A percentile compares a stretch with the other conserved stretches of the same genome.
Conservation (phyloP, 2,888 invertebrate species). For the Hermaeophaga mercurialis region DNA sequence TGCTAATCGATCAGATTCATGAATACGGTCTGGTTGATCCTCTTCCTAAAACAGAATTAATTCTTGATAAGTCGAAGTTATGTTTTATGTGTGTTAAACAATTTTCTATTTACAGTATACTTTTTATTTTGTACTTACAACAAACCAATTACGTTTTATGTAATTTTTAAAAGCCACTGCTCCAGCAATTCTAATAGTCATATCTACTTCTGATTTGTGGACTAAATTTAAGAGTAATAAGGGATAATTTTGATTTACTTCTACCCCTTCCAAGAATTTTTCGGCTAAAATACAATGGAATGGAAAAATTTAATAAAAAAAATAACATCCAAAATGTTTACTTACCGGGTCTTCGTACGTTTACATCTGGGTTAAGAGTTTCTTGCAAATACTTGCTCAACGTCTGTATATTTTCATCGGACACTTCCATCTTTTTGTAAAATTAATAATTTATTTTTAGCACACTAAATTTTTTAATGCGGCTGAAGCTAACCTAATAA, state of each 20-base stretch:
- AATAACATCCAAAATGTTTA: too few species aligned
- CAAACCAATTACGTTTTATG: constrained; percentile 93
- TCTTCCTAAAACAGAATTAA: constrained; percentile 60
- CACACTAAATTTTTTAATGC: background rate
- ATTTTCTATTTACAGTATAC: too few species aligned
- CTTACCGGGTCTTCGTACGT: constrained; percentile 83
- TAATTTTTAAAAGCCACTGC: constrained; percentile 97
- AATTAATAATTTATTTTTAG: background rate
- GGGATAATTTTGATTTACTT: constrained; percentile 89
- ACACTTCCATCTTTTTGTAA: constrained; percentile 77
- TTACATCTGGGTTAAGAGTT: constrained; percentile 84
- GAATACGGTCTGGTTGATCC: constrained; percentile 80
- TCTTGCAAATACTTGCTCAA: constrained; percentile 85
- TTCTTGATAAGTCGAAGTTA: too few species aligned
- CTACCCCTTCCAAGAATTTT: constrained; percentile 87
- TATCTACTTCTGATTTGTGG: constrained; percentile 78
- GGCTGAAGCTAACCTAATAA: constrained; percentile 14
- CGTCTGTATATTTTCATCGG: constrained; percentile 81
- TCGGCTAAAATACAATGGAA: constrained; percentile 70
- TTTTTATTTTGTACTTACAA: constrained; percentile 63
- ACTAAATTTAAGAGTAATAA: constrained; percentile 83
- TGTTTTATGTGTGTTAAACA: too few species aligned
- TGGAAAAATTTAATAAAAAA: background rate
- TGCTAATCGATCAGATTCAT: constrained; percentile 74
- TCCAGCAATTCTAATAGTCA: constrained; percentile 85